phyloP scores from a whole-genome alignment of 1,140 invertebrate genomes.

The Calycopis cecrops region DNA sequence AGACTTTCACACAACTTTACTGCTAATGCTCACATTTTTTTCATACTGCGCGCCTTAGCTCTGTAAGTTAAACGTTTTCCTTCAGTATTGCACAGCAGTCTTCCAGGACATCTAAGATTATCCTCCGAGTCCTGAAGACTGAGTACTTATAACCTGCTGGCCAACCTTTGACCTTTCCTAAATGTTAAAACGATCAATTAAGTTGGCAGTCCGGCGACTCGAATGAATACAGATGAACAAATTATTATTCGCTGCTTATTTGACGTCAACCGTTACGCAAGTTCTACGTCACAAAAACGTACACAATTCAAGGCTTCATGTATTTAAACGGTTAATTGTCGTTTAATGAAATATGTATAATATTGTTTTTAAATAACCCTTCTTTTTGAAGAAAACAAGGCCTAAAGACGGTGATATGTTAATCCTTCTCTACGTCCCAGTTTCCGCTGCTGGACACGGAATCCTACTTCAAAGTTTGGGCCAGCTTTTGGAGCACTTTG shows the following conservation, averaged over 20 bases:
- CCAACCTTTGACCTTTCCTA: conserved; percentile 14
- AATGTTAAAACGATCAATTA: conserved; percentile 22
- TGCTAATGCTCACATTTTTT: no score
- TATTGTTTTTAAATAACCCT: no score
- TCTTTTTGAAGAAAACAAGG: no score
- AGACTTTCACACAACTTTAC: no score
- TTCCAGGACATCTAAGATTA: not conserved
- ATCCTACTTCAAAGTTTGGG: no score
- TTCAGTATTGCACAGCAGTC: not conserved
- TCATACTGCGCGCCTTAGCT: no score
- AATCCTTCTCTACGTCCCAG: no score
- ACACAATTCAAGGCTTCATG: conserved; percentile 1
- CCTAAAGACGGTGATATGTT: no score
- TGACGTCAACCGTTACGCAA: conserved; percentile 18
- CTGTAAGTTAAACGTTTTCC: no score
- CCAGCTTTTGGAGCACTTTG: no score
- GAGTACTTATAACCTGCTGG: not conserved
- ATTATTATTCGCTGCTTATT: conserved; percentile 20
- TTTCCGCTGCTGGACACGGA: no score
- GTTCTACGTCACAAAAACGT: not conserved
- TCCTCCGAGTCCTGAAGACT: not conserved
- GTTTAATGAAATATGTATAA: no score
- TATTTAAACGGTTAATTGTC: not conserved
- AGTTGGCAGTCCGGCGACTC: conserved; percentile 18
- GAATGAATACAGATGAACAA: conserved; percentile 22